Conservation (phyloP, 2,797 vertebrate species). For the Pyrocephalus nanus region DNA sequence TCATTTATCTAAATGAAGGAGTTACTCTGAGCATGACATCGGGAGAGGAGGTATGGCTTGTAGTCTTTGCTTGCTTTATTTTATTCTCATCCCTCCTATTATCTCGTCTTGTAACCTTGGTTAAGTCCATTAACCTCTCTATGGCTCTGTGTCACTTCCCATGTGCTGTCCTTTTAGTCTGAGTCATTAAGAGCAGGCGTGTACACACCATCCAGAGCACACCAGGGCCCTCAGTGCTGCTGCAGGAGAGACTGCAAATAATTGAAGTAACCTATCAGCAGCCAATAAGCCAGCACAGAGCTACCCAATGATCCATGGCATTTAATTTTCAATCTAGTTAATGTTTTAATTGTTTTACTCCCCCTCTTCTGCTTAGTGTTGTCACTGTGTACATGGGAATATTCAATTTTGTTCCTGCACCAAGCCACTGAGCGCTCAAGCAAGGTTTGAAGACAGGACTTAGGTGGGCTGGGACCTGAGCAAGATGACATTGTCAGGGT, state of each 20-base stretch:
- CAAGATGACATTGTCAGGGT: neutral
- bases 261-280: slow-evolving; percentile 50
- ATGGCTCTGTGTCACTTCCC: slow-evolving; percentile 35
- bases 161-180: slow-evolving; percentile 25
- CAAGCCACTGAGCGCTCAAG: neutral
- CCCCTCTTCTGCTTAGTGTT: neutral
- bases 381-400: neutral
- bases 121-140: slow-evolving; percentile 54
- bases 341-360: slow-evolving; percentile 58
- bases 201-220: neutral
- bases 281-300: slow-evolving; percentile 5
- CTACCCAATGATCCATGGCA: slow-evolving; percentile 21
- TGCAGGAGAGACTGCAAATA: neutral
- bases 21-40: neutral
- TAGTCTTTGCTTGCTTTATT: slow-evolving; percentile 33
- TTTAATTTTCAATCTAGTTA: slow-evolving; percentile 59
- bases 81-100: slow-evolving; percentile 4
- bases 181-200: neutral
- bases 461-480: neutral
- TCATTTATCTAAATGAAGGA: slow-evolving; percentile 35
- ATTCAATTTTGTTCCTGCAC: neutral
- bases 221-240: neutral
- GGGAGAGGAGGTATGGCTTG: neutral
- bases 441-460: neutral
- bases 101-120: slow-evolving; percentile 31